These are phyloP conservation scores for Acanthosepion pharaonis DNA, from an alignment of 2,888 invertebrate genomes.

Conservation along the genomic window DNA sequence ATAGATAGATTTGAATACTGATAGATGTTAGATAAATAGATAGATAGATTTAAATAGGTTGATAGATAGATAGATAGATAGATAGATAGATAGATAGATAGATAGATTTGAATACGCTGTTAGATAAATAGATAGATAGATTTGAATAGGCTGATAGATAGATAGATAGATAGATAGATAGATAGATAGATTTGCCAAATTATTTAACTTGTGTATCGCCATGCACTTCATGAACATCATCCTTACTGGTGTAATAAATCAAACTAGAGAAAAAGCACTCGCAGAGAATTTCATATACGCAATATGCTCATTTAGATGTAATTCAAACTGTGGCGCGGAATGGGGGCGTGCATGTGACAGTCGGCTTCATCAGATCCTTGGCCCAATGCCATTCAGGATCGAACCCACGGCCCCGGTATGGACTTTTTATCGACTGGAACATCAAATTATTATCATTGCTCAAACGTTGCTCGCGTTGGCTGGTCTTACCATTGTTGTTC, in stretches of 20 bases:
- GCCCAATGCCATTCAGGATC: background rate
- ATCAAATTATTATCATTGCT: background rate
- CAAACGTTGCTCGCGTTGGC: background rate
- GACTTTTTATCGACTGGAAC: background rate
- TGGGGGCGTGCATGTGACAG: background rate
- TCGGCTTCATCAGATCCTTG: background rate
- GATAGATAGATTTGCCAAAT: too few relatives aligned
- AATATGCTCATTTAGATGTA: too few relatives aligned
- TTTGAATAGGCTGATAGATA: too few relatives aligned
- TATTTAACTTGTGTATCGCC: too few relatives aligned
- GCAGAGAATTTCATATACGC: too few relatives aligned
- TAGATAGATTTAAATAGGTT: too few relatives aligned
- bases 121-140: background rate
- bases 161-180: too few relatives aligned
- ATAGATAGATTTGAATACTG: too few relatives aligned
- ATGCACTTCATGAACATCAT: too few relatives aligned
- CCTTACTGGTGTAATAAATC: too few relatives aligned
- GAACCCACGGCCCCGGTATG: background rate
- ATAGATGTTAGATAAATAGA: too few relatives aligned
- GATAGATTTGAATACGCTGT: background rate
- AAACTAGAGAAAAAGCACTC: too few relatives aligned
- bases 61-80: background rate
- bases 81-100: background rate
- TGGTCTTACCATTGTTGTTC: background rate
- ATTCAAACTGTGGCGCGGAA: background rate